phyloP scores from a whole-genome alignment of 2,888 invertebrate genomes.

The Parelbella ahira region DNA sequence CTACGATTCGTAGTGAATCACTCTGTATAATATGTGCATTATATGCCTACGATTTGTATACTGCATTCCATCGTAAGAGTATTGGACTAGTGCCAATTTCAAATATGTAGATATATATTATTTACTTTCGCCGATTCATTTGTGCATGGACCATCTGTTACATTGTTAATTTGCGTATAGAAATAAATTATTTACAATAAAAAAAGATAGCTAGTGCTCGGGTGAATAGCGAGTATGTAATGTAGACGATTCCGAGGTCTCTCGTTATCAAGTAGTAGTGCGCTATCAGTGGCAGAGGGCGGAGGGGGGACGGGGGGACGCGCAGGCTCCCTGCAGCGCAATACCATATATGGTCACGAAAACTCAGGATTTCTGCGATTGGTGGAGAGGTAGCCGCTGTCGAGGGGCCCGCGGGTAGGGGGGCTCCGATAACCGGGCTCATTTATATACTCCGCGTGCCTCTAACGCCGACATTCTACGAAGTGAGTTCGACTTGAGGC shows the following conservation, averaged over 20 bases:
- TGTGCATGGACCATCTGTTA: too few species aligned
- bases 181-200: too few species aligned
- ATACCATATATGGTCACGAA: slow-evolving; percentile 86
- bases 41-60: too few species aligned
- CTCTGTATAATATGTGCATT: too few species aligned
- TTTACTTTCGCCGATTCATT: too few species aligned
- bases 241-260: slow-evolving; percentile 38
- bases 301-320: slow-evolving; percentile 46
- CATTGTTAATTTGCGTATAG: too few species aligned
- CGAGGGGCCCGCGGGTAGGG: slow-evolving; percentile 76
- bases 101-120: neutral
- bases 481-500: slow-evolving; percentile 73
- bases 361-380: slow-evolving; percentile 64
- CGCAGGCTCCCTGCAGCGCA: slow-evolving; percentile 79
- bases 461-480: slow-evolving; percentile 73
- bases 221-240: slow-evolving; percentile 25
- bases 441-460: slow-evolving; percentile 78
- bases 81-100: slow-evolving; percentile 44
- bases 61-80: too few species aligned
- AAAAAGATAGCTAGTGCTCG: too few species aligned
- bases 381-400: slow-evolving; percentile 77
- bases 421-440: slow-evolving; percentile 76
- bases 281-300: slow-evolving; percentile 35
- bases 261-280: slow-evolving; percentile 57
- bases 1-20: too few species aligned